These are phyloP conservation scores for Diadophis punctatus DNA, from an alignment of 2,113 vertebrate genomes.

Conservation along the genomic window DNA sequence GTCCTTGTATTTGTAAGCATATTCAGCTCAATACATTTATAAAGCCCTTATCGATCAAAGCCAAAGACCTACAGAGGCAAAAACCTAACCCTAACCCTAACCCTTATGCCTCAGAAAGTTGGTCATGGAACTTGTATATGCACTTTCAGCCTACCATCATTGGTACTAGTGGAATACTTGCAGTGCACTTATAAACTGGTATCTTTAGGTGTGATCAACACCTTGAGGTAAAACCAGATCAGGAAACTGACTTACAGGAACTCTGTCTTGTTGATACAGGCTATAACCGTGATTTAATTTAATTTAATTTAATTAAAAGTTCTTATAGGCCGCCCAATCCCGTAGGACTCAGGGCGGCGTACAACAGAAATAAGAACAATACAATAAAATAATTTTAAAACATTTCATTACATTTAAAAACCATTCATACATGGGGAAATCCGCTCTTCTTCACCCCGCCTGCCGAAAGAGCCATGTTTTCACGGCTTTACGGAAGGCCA, in stretches of 20 bases:
- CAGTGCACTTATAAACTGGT: neutral
- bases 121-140: neutral
- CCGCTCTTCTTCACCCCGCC: too few species aligned
- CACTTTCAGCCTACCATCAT: neutral
- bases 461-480: too few species aligned
- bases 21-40: neutral
- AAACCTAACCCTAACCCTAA: too few species aligned
- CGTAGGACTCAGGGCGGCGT: too few species aligned
- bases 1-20: neutral
- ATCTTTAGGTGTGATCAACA: neutral
- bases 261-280: neutral
- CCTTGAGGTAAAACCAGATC: neutral
- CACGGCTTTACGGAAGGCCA: too few species aligned
- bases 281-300: neutral
- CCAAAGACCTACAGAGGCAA: neutral
- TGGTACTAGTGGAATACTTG: neutral
- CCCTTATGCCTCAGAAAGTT: neutral
- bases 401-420: too few species aligned
- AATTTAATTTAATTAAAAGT: too few species aligned
- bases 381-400: too few species aligned
- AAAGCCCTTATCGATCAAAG: neutral
- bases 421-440: too few species aligned
- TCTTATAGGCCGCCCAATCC: too few species aligned
- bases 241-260: neutral
- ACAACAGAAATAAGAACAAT: too few species aligned